Evolutionary conservation across 2,113 vertebrate species (phyloP), one percentile per base, ranked within the genome.

Genomic region (Xerus inauris): DNA sequence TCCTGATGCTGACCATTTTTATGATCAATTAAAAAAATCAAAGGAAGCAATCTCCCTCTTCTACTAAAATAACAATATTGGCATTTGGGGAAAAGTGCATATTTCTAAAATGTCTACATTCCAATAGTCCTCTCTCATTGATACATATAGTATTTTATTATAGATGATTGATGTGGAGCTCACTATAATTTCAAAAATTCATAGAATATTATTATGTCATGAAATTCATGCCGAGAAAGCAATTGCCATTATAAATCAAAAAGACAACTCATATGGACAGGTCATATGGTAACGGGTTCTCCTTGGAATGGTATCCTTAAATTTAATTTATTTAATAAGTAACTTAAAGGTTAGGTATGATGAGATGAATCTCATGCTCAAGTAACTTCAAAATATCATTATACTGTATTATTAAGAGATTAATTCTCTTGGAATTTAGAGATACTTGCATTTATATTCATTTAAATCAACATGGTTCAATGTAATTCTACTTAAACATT

Each of bases 201-300:
- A 96, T 89, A 96, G 90, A 86, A 98, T 94, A 94, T 77, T 97
- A 98, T 92, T 97, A 93, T 94, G 94, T 90, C 93, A 94, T 71
- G 88, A 97, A 98, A 97, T 98, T 89, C 96, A 98, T 95, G 93
- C 75, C 80, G 81, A 69, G 92, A 97, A 95, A 90, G 93, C 97
- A 97, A 96, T 90, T 97, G 89, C 90, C 81, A 14, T 77, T 97
- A 20, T 96, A 98, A 98, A 96, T 97, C 97, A 96, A 96, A 95
- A 97, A 95, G 96, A 98, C 5, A 17, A 97, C 85, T 97, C 94
- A 95, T 45, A 96, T 80, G 88, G 97, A 97, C 96, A 97, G 96
- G 92, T 97, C 95, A 97, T 95, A 97, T 94, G 94, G 71, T 81
- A 89, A 94, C 86, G 16, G 71, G n/a, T 81, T 98, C 87, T 98